Evolutionary conservation across 2,888 invertebrate genomes (phyloP).

Genomic region (Pharmacophagus antenor): DNA sequence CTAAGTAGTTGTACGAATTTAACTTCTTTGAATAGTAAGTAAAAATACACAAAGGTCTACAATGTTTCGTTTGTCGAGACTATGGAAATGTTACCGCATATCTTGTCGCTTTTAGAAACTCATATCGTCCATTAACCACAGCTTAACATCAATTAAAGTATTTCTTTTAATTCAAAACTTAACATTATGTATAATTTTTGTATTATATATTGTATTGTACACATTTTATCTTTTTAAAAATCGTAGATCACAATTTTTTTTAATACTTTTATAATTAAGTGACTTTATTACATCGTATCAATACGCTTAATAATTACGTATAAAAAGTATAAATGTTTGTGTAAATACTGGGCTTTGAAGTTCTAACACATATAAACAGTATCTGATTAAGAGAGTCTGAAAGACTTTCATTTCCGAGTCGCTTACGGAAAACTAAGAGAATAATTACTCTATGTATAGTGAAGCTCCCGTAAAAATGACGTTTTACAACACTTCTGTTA

Average conservation of each 20-base stretch:
- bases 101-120: no score
- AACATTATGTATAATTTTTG: no score
- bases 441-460: conserved; percentile 13
- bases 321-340: background rate
- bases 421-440: conserved; percentile 17
- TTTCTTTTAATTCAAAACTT: no score
- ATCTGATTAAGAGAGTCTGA: conserved; percentile 28
- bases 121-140: no score
- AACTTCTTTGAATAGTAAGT: no score
- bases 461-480: background rate
- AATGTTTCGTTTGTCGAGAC: no score
- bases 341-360: conserved; percentile 17
- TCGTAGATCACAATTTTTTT: background rate
- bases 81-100: no score
- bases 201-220: no score
- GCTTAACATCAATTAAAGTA: no score
- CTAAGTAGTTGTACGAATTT: no score
- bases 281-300: no score
- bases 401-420: conserved; percentile 10
- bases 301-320: background rate
- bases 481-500: background rate
- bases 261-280: background rate
- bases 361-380: conserved; percentile 24
- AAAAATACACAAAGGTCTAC: no score
- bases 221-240: background rate